These are phyloP conservation scores for Ceratina japonica DNA, from an alignment of 1,140 invertebrate genomes.

Conservation along the genomic window DNA sequence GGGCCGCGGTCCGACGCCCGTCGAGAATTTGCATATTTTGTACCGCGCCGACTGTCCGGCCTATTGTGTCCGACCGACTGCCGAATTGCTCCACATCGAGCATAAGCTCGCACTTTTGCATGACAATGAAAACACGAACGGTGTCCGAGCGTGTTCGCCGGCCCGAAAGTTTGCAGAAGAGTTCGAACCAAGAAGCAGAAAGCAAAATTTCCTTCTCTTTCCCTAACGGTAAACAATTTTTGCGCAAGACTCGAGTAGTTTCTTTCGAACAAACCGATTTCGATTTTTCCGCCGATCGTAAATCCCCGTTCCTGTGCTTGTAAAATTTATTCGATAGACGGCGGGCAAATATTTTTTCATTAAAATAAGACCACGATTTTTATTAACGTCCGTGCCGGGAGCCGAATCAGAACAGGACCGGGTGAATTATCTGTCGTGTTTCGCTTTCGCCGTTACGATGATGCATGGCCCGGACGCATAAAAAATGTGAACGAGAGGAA, in stretches of 20 bases:
- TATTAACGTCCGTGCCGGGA: slow-evolving; percentile 43
- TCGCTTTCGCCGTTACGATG: slow-evolving; percentile 66
- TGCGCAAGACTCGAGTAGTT: too few relatives aligned
- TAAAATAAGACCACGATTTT: slow-evolving; percentile 54
- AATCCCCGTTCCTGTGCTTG: neutral
- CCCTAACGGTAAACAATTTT: too few relatives aligned
- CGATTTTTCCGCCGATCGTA: too few relatives aligned
- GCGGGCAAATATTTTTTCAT: slow-evolving; percentile 38
- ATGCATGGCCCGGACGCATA: slow-evolving; percentile 59
- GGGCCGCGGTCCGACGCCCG: slow-evolving; percentile 57
- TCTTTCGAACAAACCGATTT: too few relatives aligned
- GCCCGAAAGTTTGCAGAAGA: slow-evolving; percentile 30
- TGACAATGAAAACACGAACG: slow-evolving; percentile 69
- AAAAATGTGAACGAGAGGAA: slow-evolving; percentile 64
- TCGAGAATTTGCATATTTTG: slow-evolving; percentile 73
- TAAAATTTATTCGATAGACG: slow-evolving; percentile 30
- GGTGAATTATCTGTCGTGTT: slow-evolving; percentile 64
- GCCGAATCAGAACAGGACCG: slow-evolving; percentile 5
- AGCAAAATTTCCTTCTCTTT: too few relatives aligned
- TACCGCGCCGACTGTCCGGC: slow-evolving; percentile 59
- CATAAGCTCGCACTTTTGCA: slow-evolving; percentile 76
- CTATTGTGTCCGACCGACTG: slow-evolving; percentile 73
- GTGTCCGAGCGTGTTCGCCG: slow-evolving; percentile 57
- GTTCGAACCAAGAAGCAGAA: slow-evolving; percentile 1
- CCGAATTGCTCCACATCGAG: slow-evolving; percentile 72